These are phyloP conservation scores for Tuberolachnus salignus DNA, from an alignment of 2,888 invertebrate genomes.

Conservation along the genomic window DNA sequence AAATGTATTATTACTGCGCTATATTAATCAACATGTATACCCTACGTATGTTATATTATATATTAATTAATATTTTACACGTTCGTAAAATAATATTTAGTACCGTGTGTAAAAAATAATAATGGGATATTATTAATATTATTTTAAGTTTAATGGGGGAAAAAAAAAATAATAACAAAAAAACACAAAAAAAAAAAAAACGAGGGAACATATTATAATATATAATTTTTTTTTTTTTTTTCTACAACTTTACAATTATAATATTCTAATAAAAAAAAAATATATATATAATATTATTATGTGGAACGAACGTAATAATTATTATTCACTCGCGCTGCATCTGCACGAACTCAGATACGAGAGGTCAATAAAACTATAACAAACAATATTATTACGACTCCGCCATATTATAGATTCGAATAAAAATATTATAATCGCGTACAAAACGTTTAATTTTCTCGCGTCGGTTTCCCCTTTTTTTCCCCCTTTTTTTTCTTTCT, in stretches of 20 bases:
- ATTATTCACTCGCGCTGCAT: conserved; percentile 23
- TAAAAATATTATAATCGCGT: neutral
- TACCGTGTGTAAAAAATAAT: too few relatives aligned
- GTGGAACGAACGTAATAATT: conserved; percentile 5
- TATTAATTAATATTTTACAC: too few relatives aligned
- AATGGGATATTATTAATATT: too few relatives aligned
- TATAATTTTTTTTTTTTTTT: conserved; percentile 12
- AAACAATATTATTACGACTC: neutral
- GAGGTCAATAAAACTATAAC: conserved; percentile 42
- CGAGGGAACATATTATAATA: neutral
- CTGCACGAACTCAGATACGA: conserved; percentile 21
- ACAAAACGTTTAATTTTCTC: conserved; percentile 14
- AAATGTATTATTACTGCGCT: too few relatives aligned
- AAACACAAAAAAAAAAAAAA: too few relatives aligned
- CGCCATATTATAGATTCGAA: neutral
- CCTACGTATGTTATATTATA: too few relatives aligned
- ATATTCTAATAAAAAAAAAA: too few relatives aligned
- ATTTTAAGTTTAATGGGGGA: too few relatives aligned
- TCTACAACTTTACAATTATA: conserved; percentile 4
- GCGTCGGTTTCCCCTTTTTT: neutral
- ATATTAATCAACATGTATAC: too few relatives aligned
- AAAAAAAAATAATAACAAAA: too few relatives aligned
- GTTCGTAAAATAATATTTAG: too few relatives aligned
- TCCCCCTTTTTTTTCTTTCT: too few relatives aligned
- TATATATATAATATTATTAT: neutral